Base-by-base conservation (phyloP, 2,797 vertebrate species). In the Tangara arthus region DNA sequence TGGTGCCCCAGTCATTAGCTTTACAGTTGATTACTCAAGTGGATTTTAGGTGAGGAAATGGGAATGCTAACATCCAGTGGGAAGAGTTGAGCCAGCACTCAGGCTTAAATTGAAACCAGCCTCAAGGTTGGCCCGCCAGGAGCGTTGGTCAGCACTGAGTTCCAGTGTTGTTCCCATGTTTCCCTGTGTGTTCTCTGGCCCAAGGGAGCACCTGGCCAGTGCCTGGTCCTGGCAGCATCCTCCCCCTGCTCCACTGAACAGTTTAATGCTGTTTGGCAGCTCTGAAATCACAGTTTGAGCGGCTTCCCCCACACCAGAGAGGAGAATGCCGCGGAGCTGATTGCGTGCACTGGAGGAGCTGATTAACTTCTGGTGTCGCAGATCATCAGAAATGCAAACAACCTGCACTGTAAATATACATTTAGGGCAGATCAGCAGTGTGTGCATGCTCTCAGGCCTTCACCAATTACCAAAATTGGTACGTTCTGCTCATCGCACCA, bases 331-430 rank as follows among this genome's bases (percentile, higher is more conserved):
- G 8, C 12, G 4, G 71, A 91, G 89, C 57, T 95, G 95, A 93
- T 93, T 95, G 82, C 30, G 0, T 20, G 89, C 59, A 3, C 75
- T 42, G 14, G 88, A 93, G 79, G 87, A 84, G 86, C 81, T 95
- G 94, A 95, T 96, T 90, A 81, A 77, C 83, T 94, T 56, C 55
- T 50, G 20, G 64, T 2, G 2, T 34, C 1, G 15, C 70, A 65
- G 47, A 85, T 93, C 92, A 93, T 90, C 96, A 95, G 93, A 71
- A 91, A 95, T 95, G 94, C 92, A 96, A 96, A 96, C 89, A 94
- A 95, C 89, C 69, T 34, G 18, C 78, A 28, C 70, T 37, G 82
- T 79, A 87, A 87, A 87, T 76, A 69, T 26, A 82, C 47, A 53
- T 73, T 84, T 27, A 78, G 71, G 71, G 66, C 70, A 32, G 69